Percentiles rank a stretch among this genome's conserved stretches.
These are phyloP conservation scores for Anoplophora glabripennis DNA, from an alignment of 1,140 invertebrate species.

Conservation along the genomic window DNA sequence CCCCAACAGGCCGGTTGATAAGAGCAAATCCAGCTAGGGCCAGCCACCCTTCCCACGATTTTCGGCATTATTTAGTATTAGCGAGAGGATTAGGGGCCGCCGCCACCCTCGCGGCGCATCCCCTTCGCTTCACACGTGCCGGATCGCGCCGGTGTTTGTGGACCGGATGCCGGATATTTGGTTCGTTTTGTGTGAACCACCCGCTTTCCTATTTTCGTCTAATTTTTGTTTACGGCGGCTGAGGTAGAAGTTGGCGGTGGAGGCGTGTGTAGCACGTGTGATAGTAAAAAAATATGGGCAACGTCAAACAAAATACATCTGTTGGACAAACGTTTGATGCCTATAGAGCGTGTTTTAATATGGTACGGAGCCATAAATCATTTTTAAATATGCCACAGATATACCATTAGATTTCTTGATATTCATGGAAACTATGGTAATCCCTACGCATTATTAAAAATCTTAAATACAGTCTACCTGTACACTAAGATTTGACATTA, in stretches of 20 bases:
- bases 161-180: constrained; percentile 8
- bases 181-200: constrained; percentile 3
- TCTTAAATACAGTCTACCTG: too few relatives aligned
- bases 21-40: background rate
- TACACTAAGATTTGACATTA: too few relatives aligned
- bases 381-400: too few relatives aligned
- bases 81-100: background rate
- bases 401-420: too few relatives aligned
- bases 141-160: constrained; percentile 8
- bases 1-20: background rate
- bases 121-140: constrained; percentile 7
- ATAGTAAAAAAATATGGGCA: too few relatives aligned
- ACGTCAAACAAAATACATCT: too few relatives aligned
- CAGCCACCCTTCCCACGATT: constrained; percentile 12
- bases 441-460: too few relatives aligned
- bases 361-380: too few relatives aligned
- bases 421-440: too few relatives aligned
- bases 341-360: too few relatives aligned
- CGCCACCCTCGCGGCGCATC: background rate
- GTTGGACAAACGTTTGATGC: too few relatives aligned
- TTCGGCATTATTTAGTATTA: constrained; percentile 14
- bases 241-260: too few relatives aligned
- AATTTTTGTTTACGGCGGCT: constrained; percentile 1
- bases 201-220: constrained; percentile 7
- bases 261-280: background rate